Base-by-base conservation (phyloP, 2,113 vertebrate genomes). In the Anthoscopus minutus region DNA sequence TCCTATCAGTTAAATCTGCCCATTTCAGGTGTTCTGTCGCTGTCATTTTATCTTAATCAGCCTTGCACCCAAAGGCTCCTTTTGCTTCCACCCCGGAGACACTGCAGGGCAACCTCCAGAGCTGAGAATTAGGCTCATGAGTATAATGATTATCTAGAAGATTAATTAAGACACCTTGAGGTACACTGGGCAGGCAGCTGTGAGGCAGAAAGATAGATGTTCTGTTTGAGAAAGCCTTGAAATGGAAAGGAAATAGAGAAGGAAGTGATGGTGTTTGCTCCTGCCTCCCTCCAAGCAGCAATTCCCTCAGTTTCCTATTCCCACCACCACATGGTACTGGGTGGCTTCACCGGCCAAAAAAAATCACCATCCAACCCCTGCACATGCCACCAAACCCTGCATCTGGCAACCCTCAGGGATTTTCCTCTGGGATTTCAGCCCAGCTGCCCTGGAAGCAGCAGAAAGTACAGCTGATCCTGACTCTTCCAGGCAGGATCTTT, bases 331-430 rank as follows among this genome's bases (percentile, higher is more conserved):
- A 18, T 5, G 48, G 25, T 27, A 42, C 44, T 48, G 18, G 7
- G 28, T 18, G 53, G 5, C 42, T 62, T 82, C 21, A 38, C 20
- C 22, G 28, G 30, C 71, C 74, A 50, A 78, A 88, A 42, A n/a
- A 38, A 66, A 40, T 20, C 72, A 13, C 38, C 1, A 0, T 31
- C 22, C 3, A 8, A 8, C 33, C 50, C 23, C 21, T 1, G 2
- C 18, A 10, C 0, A 0, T 48, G 65, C 48, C 62, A 67, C 45
- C 71, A 56, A 80, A 65, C 27, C 31, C 56, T 12, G 11, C 1
- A 2, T 2, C 48, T 15, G 17, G 65, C 57, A 76, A 3, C 37
- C 18, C n/a, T 37, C 14, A 2, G 40, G 84, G 77, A 44, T 40
- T 78, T 91, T 70, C 37, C 37, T 60, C 60, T 30, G 3, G 31